Evolutionary conservation across 2,113 vertebrate species (phyloP).

Genomic region (Vidua chalybeata): DNA sequence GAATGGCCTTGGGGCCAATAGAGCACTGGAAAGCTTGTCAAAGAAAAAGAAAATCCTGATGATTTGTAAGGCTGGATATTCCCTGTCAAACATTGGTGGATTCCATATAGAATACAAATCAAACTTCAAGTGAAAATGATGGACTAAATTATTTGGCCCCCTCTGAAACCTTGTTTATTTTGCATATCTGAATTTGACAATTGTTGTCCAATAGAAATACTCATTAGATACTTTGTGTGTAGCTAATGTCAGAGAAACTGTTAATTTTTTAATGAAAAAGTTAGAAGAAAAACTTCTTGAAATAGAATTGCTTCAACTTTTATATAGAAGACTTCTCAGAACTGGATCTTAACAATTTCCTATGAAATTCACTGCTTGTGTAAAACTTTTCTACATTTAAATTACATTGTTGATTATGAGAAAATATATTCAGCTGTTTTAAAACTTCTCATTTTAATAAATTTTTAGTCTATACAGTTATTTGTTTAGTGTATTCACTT

Average conservation of each 20-base stretch:
- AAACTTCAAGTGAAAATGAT: neutral
- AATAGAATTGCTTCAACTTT: neutral
- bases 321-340: neutral
- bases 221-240: neutral
- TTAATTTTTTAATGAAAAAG: neutral
- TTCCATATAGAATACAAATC: neutral
- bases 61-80: neutral
- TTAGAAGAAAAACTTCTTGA: neutral
- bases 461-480: neutral
- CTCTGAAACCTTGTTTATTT: neutral
- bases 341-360: neutral
- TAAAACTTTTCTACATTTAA: neutral
- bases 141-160: neutral
- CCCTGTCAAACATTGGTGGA: neutral
- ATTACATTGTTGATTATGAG: neutral
- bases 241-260: neutral
- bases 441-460: neutral
- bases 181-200: neutral
- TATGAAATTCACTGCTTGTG: neutral
- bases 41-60: neutral
- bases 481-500: neutral
- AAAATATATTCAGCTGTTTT: neutral
- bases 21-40: neutral
- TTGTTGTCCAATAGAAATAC: neutral
- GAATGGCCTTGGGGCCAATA: neutral